Base-by-base conservation (phyloP, 2,113 vertebrate species). In the Paradisaea rubra region DNA sequence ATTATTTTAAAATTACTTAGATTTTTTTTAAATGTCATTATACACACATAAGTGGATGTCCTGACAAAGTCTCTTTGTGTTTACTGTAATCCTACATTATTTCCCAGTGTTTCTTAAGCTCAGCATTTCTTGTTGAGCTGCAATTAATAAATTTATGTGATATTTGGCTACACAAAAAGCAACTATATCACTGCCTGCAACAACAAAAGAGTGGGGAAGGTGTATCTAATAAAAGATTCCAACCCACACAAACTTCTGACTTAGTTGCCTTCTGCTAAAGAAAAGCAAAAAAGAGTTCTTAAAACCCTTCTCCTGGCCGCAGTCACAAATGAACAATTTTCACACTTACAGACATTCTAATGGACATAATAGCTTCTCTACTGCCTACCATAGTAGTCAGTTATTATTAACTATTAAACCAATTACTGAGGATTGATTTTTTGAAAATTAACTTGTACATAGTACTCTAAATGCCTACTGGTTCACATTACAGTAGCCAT, bases 351-450 rank as follows among this genome's bases (percentile, higher is more conserved):
- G 82, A 31, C 47, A 16, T 81, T 86, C 22, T 89, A 89, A 89
- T 53, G 37, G 41, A 49, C 1, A 8, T 82, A 94, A 94, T 47
- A 88, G 20, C 25, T 89, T 85, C 33, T 74, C 72, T 89, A 42
- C 33, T 69, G 47, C 66, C 61, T 76, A 52, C 24, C 37, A 57
- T 8, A 81, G 66, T 41, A 88, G 61, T 63, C 66, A 72, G 74
- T 44, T 92, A 86, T 85, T 91, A 63, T 73, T 94, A 94, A 89
- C 78, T 65, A 83, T 91, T 94, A 94, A 93, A 71, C 42, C 47
- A 91, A 49, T 88, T 94, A 83, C 44, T 66, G 39, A 73, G 20
- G 22, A 91, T 1, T 93, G 52, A 88, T 42, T 70, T 89, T 89
- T 59, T 77, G 35, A 85, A 95, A 91, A 86, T 47, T 87, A 59